phyloP scores from a whole-genome alignment of 2,113 vertebrate species.

The Cyphotilapia sp. region DNA sequence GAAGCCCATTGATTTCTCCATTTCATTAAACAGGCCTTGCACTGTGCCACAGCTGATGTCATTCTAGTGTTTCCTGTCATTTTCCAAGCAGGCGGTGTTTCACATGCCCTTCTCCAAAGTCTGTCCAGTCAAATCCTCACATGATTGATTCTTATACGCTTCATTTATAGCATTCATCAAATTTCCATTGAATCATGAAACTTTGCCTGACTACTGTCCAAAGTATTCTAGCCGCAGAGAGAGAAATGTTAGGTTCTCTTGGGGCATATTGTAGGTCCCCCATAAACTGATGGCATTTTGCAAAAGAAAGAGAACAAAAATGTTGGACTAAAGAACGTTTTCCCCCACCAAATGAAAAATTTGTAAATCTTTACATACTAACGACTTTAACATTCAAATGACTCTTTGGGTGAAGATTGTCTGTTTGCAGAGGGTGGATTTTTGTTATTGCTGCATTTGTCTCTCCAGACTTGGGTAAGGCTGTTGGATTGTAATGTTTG shows the following conservation, averaged over 20 bases:
- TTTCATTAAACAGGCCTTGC: slow-evolving; percentile 46
- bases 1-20: slow-evolving; percentile 50
- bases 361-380: neutral
- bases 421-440: neutral
- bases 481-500: neutral
- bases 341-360: neutral
- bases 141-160: slow-evolving; percentile 60
- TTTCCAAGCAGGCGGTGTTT: slow-evolving; percentile 41
- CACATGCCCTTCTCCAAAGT: slow-evolving; percentile 33
- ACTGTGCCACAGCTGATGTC: slow-evolving; percentile 56
- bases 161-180: slow-evolving; percentile 55
- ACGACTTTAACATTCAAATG: neutral
- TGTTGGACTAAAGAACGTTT: neutral
- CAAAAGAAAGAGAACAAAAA: neutral
- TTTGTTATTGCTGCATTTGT: neutral
- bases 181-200: slow-evolving; percentile 51
- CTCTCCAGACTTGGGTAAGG: neutral
- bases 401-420: neutral
- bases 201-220: slow-evolving; percentile 25
- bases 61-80: slow-evolving; percentile 59
- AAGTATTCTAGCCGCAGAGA: slow-evolving; percentile 11
- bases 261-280: neutral
- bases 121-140: slow-evolving; percentile 24
- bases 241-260: neutral
- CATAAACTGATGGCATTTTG: slow-evolving; percentile 27